Conservation (phyloP, 2,113 vertebrate species). For the Callopanchax toddi region DNA sequence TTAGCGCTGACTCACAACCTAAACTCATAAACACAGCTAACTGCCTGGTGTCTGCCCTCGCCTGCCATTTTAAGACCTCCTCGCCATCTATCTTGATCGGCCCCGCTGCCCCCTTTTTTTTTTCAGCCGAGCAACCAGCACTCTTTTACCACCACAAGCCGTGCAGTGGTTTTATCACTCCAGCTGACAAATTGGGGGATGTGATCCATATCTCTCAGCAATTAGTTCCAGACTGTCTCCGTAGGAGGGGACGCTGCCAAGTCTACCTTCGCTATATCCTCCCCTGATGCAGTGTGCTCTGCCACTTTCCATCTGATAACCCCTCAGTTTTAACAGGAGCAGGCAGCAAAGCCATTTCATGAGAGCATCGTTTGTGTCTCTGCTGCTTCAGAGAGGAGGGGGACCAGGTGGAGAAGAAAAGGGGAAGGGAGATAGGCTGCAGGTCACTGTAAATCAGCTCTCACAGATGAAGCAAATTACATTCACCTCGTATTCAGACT, state of each 20-base stretch:
- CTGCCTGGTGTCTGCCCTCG: slow-evolving; percentile 50
- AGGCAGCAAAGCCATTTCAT: slow-evolving; percentile 43
- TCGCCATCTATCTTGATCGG: slow-evolving; percentile 76
- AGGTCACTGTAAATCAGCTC: slow-evolving; percentile 62
- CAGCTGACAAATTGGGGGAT: slow-evolving; percentile 84
- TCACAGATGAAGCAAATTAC: slow-evolving; percentile 66
- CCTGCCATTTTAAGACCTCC: slow-evolving; percentile 65
- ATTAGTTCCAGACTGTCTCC: slow-evolving; percentile 78
- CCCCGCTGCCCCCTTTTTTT: slow-evolving; percentile 30
- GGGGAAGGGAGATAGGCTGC: slow-evolving; percentile 21
- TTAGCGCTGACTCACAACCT: slow-evolving; percentile 66
- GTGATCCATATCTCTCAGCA: slow-evolving; percentile 82
- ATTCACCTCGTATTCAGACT: slow-evolving; percentile 55
- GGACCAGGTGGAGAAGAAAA: slow-evolving; percentile 35
- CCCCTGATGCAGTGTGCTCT: slow-evolving; percentile 38
- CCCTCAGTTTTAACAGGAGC: slow-evolving; percentile 54
- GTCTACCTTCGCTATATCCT: slow-evolving; percentile 55
- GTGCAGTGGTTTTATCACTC: slow-evolving; percentile 74
- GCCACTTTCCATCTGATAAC: slow-evolving; percentile 69
- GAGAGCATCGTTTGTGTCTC: slow-evolving; percentile 28
- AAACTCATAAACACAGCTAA: slow-evolving; percentile 70
- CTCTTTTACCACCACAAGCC: slow-evolving; percentile 43
- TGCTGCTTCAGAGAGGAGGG: slow-evolving; percentile 11
- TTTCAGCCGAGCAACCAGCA: slow-evolving; percentile 45
- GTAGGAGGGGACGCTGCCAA: slow-evolving; percentile 60